Evolutionary conservation across 2,888 invertebrate genomes (phyloP), one percentile per base, ranked within the genome.

Genomic region (Nezara viridula): DNA sequence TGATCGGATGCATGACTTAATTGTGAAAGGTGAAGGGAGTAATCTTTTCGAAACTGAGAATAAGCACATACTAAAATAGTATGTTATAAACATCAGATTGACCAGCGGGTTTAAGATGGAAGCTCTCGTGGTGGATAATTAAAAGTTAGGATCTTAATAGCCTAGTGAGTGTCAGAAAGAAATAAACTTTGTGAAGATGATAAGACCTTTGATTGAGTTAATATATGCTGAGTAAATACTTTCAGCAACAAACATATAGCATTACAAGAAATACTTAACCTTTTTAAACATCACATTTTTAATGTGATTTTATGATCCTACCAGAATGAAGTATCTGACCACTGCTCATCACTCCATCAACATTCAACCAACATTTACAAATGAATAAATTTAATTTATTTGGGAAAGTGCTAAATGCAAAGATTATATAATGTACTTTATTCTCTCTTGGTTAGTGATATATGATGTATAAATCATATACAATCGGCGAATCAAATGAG

Each of bases 1-100:
- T 37, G 32, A 73, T 73, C 37, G 19, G 66, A 73, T 73, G 66
- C 66, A 73, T 73, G 66, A 37, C 66, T 37, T 73, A 37, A 73
- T 37, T 73, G 66, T 73, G 66, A 73, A 37, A 73, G 66, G 66
- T 21, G 32, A 73, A 37, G 66, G 66, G 32, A 73, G 19, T 37
- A 3, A 73, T 21, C 66, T 19, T 73, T 73, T 73, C 32, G 32
- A 73, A 73, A 73, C 37, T 4, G 0, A 27, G 27, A 37, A 19
- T 73, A 27, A 37, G 66, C 32, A 73, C 32, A 37, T 19, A 19
- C 14, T 19, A 37, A 37, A 32, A 37, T 73, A 73, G 27, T 12
- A 32, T 32, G 32, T 32, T 7, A 5, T 44, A 44, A 37, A 37
- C 5, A 21, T 73, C 66, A 73, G 66, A 19, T 21, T 73, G 32